Percentiles rank a stretch among this genome's conserved stretches.
phyloP scores from a whole-genome alignment of 2,113 vertebrate genomes.

The Suncus etruscus region DNA sequence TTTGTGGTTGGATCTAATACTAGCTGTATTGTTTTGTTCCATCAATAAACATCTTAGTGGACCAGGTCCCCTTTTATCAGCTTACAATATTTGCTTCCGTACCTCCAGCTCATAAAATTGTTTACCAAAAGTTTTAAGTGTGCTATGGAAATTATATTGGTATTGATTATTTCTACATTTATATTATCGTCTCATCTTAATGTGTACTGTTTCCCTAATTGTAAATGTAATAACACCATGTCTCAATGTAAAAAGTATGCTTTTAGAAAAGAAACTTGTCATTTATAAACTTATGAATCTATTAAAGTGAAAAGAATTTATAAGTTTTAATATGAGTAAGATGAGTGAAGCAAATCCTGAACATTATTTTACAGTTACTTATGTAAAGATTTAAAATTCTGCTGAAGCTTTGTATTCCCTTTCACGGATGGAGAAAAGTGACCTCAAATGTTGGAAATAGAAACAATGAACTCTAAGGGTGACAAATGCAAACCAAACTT shows the following conservation, averaged over 20 bases:
- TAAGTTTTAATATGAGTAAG: slow-evolving; percentile 64
- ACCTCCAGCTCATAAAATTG: slow-evolving; percentile 66
- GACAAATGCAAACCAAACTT: slow-evolving; percentile 28
- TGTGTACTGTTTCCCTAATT: slow-evolving; percentile 55
- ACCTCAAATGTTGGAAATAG: neutral
- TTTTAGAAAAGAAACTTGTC: slow-evolving; percentile 68
- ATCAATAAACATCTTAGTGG: slow-evolving; percentile 95
- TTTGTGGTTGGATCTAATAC: slow-evolving; percentile 94
- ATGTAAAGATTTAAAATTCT: neutral
- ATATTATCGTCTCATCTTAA: slow-evolving; percentile 47
- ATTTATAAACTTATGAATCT: slow-evolving; percentile 62
- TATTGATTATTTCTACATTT: slow-evolving; percentile 59
- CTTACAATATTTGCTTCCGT: slow-evolving; percentile 80
- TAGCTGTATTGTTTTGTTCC: slow-evolving; percentile 96
- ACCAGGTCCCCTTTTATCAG: slow-evolving; percentile 90
- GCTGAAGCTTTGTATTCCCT: slow-evolving; percentile 22
- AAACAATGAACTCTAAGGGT: slow-evolving; percentile 7
- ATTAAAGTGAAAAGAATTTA: slow-evolving; percentile 63
- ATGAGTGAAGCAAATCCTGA: slow-evolving; percentile 46
- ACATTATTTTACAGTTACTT: neutral
- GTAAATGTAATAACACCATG: slow-evolving; percentile 58
- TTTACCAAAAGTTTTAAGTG: slow-evolving; percentile 57
- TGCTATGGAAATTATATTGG: slow-evolving; percentile 61
- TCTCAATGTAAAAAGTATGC: slow-evolving; percentile 57
- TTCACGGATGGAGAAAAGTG: slow-evolving; percentile 45